Percentiles rank a stretch among this genome's conserved stretches.
These are phyloP conservation scores for Oligia strigilis DNA, from an alignment of 2,888 invertebrate species.

Conservation along the genomic window DNA sequence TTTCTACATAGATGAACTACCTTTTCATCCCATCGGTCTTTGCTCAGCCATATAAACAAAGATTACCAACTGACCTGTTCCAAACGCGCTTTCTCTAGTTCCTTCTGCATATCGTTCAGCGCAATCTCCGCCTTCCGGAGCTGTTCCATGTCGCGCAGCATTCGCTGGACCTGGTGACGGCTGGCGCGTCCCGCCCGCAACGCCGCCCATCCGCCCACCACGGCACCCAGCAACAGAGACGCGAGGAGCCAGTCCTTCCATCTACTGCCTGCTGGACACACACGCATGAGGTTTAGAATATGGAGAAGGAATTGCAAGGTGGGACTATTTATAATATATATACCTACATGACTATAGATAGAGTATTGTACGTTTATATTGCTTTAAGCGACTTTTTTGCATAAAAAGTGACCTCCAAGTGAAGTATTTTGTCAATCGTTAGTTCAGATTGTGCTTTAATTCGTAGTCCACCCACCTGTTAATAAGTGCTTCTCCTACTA, in stretches of 20 bases:
- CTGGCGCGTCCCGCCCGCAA: slow-evolving; percentile 97
- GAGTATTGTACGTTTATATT: not conserved
- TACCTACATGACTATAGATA: not conserved
- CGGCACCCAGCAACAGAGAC: slow-evolving; percentile 95
- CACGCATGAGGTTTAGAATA: slow-evolving; percentile 37
- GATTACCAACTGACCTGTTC: slow-evolving; percentile 89
- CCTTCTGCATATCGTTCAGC: slow-evolving; percentile 95
- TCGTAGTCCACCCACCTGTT: not conserved
- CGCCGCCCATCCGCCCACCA: slow-evolving; percentile 97
- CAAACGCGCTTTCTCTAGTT: slow-evolving; percentile 95
- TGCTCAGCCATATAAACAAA: not conserved
- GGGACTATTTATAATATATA: not conserved
- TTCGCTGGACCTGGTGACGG: slow-evolving; percentile 95
- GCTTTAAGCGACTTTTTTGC: not conserved
- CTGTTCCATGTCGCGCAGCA: slow-evolving; percentile 98
- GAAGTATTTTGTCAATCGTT: too few relatives aligned
- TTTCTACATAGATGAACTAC: not conserved
- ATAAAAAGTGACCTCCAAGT: not conserved
- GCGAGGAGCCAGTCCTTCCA: slow-evolving; percentile 98
- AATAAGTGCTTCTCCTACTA: not conserved
- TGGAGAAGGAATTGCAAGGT: not conserved
- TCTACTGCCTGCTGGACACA: slow-evolving; percentile 92
- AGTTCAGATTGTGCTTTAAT: too few relatives aligned
- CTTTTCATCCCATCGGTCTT: not conserved
- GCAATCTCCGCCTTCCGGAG: slow-evolving; percentile 97